Base-by-base conservation (phyloP, 2,113 vertebrate species). In the Eulemur rufifrons region DNA sequence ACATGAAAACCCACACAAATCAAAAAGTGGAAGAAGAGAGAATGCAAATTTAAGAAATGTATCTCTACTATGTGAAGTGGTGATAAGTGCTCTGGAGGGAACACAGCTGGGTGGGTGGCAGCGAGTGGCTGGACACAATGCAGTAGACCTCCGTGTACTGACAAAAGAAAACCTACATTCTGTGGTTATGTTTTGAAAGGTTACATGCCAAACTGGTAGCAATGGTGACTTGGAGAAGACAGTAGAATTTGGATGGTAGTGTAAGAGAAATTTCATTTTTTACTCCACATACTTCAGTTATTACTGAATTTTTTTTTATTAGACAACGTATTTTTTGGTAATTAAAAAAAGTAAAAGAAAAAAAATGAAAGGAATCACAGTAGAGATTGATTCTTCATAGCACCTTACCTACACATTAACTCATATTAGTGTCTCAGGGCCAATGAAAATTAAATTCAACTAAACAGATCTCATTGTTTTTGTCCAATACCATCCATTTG, bases 111-210 rank as follows among this genome's bases (percentile, higher is more conserved):
- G 13, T 17, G 5, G 10, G 42, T 11, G 34, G 68, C 17, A 6
- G 6, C 61, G 52, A 34, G 6, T 5, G 42, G 14, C 8, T 1
- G 5, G 27, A 4, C 1, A 1, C 56, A 76, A 21, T 0, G 11
- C 1, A 3, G 10, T 13, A 32, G 69, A 7, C 45, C 29, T 52
- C 56, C 7, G 20, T 12, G 11, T 8, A 14, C 15, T 27, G 11
- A 84, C 59, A 29, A 59, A 23, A 52, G 47, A 50, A 74, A 68
- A 18, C 12, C 29, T 0, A 32, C 14, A 14, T 0, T 0, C 10
- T 8, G 15, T 29, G 45, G 56, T 21, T 88, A 50, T 52, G 34
- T 52, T 77, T 64, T 14, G 29, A 61, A 81, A 52, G 3, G 2
- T 34, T 6, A 61, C 14, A 42, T 9, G 8, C 6, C 34, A 64